These are phyloP conservation scores for Diplosoma virens DNA, from an alignment of 23 tunicate genomes.

Conservation along the genomic window DNA sequence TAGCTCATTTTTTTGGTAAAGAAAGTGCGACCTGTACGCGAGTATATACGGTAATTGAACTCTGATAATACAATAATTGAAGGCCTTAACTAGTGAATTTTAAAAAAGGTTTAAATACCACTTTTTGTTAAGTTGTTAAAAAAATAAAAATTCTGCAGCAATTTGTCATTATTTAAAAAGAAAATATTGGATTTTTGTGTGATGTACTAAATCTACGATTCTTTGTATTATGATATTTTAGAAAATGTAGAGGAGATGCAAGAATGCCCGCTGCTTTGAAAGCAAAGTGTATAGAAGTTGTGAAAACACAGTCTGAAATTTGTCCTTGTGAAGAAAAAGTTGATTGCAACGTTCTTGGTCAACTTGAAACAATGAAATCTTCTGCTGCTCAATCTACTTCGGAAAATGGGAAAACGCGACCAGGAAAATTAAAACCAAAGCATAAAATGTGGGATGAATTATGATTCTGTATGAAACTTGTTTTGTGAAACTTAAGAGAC, in stretches of 20 bases:
- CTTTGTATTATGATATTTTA: no score
- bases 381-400: background rate
- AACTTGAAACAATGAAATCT: background rate
- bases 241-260: conserved; percentile 24
- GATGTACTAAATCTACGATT: no score
- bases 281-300: conserved; percentile 15
- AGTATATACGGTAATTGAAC: no score
- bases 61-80: no score
- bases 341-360: conserved; percentile 28
- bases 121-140: no score
- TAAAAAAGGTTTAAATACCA: no score
- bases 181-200: no score
- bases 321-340: conserved; percentile 23
- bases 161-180: no score
- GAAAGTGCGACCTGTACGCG: no score
- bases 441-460: conserved; percentile 49
- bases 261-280: conserved; percentile 23
- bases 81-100: no score
- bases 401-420: conserved; percentile 18
- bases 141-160: no score
- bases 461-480: conserved; percentile 2
- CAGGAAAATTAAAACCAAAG: conserved; percentile 42
- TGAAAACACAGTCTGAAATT: background rate
- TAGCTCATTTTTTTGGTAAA: no score
- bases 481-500: background rate